Conservation (phyloP, 2,113 vertebrate genomes). For the Notarius lentiginosus region DNA sequence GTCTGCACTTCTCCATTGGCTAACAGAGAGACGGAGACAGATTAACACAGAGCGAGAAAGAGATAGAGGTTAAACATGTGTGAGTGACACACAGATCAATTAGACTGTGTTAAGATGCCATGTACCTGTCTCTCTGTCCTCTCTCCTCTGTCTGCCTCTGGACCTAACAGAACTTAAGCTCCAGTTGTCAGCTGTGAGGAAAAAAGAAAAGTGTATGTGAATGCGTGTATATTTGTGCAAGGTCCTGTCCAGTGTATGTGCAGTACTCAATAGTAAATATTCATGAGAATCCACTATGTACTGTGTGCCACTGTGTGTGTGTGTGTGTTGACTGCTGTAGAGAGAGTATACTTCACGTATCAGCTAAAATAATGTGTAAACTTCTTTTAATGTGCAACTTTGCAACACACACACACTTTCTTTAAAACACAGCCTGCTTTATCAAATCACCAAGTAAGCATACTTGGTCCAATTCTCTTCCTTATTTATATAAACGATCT, state of each 20-base stretch:
- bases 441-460: too few relatives aligned
- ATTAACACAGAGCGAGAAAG: not conserved
- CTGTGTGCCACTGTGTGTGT: not conserved
- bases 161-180: constrained; percentile 60
- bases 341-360: constrained; percentile 31
- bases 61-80: not conserved
- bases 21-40: not conserved
- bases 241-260: not conserved
- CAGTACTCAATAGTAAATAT: not conserved
- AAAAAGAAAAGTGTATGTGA: constrained; percentile 6
- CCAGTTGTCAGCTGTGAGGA: constrained; percentile 50
- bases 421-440: not conserved
- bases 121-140: constrained; percentile 60
- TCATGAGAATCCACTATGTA: not conserved
- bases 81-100: too few relatives aligned
- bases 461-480: too few relatives aligned
- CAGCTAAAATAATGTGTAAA: constrained; percentile 20
- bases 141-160: constrained; percentile 49
- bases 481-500: too few relatives aligned
- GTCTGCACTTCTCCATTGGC: constrained; percentile 30
- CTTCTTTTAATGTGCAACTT: not conserved
- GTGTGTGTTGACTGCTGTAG: constrained; percentile 10
- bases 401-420: not conserved
- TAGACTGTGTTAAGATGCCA: not conserved
- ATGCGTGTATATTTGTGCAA: not conserved